A percentile compares a stretch with the other conserved stretches of the same genome.
Evolutionary conservation across 2,888 invertebrate genomes (phyloP).

Genomic region (Aleiodes testaceus): DNA sequence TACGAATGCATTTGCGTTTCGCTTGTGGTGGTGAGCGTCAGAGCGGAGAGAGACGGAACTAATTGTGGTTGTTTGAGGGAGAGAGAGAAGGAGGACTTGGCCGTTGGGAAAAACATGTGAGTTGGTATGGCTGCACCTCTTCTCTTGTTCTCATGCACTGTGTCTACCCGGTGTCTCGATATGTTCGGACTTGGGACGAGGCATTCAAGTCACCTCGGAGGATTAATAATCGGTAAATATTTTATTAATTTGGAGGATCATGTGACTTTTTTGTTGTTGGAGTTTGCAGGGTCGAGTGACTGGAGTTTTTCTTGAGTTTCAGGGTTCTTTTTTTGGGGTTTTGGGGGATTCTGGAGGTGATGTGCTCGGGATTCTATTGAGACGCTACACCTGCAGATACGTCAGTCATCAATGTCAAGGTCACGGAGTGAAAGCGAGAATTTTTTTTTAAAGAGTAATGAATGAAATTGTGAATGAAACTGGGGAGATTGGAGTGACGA

Average conservation of each 20-base stretch:
- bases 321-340: background rate
- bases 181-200: constrained; percentile 4
- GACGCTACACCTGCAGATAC: background rate
- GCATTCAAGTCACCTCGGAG: constrained; percentile 44
- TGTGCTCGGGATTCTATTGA: background rate
- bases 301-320: background rate
- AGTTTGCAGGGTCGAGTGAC: no score
- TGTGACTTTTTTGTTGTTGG: no score
- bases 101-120: constrained; percentile 18
- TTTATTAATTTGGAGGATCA: no score
- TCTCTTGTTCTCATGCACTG: constrained; percentile 24
- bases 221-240: no score
- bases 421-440: constrained; percentile 1
- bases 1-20: background rate
- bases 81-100: constrained; percentile 2
- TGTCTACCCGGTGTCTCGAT: constrained; percentile 48
- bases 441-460: background rate
- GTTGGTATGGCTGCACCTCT: constrained; percentile 13
- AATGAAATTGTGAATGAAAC: constrained; percentile 10
- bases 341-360: constrained; percentile 8
- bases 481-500: background rate
- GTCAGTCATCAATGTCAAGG: constrained; percentile 15
- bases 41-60: background rate
- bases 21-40: background rate
- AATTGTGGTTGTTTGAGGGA: no score